Conservation (phyloP, 2,888 invertebrate genomes). For the Lordiphosa fenestrarum region DNA sequence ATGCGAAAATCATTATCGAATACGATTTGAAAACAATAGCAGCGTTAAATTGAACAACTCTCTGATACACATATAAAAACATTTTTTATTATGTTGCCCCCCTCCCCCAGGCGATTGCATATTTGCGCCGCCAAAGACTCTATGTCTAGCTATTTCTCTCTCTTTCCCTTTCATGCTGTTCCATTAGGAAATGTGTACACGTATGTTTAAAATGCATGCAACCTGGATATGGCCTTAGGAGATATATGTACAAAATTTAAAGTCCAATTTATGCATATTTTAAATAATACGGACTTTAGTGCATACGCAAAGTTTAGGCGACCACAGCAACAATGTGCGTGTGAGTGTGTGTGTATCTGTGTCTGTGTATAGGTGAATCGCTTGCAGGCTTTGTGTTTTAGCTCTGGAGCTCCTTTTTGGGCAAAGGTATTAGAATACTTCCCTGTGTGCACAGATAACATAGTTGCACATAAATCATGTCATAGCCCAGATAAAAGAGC, state of each 20-base stretch:
- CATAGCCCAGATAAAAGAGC: slow-evolving; percentile 63
- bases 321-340: slow-evolving; percentile 15
- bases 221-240: slow-evolving; percentile 19
- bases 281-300: slow-evolving; percentile 53
- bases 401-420: slow-evolving; percentile 15
- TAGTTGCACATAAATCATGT: slow-evolving; percentile 65
- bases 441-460: slow-evolving; percentile 55
- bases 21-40: too few species aligned
- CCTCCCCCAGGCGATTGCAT: not conserved
- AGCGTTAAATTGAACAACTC: too few species aligned
- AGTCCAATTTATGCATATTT: slow-evolving; percentile 59
- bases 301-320: slow-evolving; percentile 43
- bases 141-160: not conserved
- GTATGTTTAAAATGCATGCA: slow-evolving; percentile 17
- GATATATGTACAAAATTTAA: slow-evolving; percentile 27
- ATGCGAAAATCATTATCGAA: too few species aligned
- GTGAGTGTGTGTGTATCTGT: slow-evolving; percentile 13
- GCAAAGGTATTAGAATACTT: slow-evolving; percentile 21
- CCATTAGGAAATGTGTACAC: slow-evolving; percentile 1
- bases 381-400: slow-evolving; percentile 39
- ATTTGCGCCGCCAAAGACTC: not conserved
- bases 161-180: not conserved
- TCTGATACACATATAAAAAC: too few species aligned
- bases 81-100: too few species aligned
- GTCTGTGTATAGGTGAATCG: slow-evolving; percentile 19